phyloP scores from a whole-genome alignment of 2,113 vertebrate species.

The Lagopus leucura region DNA sequence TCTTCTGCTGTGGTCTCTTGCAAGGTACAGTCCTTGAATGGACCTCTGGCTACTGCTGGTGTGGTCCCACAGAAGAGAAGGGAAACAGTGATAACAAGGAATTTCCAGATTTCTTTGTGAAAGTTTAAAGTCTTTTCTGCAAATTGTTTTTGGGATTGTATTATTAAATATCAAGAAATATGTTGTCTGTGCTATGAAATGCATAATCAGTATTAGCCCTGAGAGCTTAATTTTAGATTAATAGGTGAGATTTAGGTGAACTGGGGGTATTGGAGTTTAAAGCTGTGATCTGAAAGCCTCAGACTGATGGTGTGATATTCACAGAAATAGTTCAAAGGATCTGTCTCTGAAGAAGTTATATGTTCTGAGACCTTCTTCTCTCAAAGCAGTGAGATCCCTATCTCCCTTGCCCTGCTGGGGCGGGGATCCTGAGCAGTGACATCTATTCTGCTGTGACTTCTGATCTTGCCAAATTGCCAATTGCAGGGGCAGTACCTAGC shows the following conservation, averaged over 20 bases:
- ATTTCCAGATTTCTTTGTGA: neutral
- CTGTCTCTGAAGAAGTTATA: neutral
- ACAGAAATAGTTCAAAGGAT: neutral
- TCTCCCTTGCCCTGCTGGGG: neutral
- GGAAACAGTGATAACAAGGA: neutral
- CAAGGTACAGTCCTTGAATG: accelerated
- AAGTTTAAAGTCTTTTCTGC: neutral
- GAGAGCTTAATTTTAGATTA: neutral
- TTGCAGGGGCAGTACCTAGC: neutral
- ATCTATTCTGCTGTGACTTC: neutral
- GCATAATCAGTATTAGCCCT: neutral
- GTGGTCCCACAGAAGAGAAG: neutral
- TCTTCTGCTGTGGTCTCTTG: neutral
- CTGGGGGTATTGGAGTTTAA: neutral
- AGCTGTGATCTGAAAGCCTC: neutral
- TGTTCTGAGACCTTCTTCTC: neutral
- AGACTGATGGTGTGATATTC: neutral
- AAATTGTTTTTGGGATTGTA: neutral
- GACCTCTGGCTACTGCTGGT: neutral
- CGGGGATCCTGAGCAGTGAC: accelerated
- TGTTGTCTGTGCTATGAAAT: accelerated
- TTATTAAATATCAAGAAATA: neutral
- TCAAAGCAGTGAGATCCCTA: accelerated
- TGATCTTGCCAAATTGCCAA: neutral
- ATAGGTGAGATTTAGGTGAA: neutral